Evolutionary conservation across 2,888 invertebrate species (phyloP), one percentile per base, ranked within the genome.

Genomic region (Peribatodes rhomboidaria): DNA sequence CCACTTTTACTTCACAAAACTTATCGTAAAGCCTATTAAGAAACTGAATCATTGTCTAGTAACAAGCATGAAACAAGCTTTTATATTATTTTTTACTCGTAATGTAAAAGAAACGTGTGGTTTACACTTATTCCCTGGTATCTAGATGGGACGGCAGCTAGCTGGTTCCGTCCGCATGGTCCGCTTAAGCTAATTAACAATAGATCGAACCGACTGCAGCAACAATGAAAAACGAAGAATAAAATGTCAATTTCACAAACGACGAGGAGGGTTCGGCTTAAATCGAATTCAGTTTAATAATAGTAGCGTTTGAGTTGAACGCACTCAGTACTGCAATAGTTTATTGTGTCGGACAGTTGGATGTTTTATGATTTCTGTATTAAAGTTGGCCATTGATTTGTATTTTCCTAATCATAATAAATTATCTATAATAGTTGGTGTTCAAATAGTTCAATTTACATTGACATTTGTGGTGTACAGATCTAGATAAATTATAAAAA

Each of bases 221-320:
- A 90, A 92, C 92, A 92, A 92, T 92, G 92, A 90, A 92, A 92
- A 91, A 92, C 91, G 92, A 92, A 92, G 92, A 92, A 92, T 92
- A 92, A 63, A 92, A 92, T 92, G 92, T 90, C 92, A 92, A 92
- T 92, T 91, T 92, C 91, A 90, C 91, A 92, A 92, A 91, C 92
- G 91, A 86, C 91, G 86, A 90, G 89, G 92, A 91, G 92, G 91
- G 92, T 88, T 92, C 89, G 89, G 88, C 85, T 92, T 90, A 91
- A 91, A 92, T 92, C 92, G 92, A 92, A 92, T 90, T 90, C 92
- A 89, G 88, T 91, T 90, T 91, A 92, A 92, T 92, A 92, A 92
- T 92, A 92, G 92, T 90, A 88, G 86, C 84, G 85, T 86, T 87
- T 82, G 90, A 92, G 92, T 92, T 92, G 92, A 92, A 92, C 86